A percentile compares a stretch with the other conserved stretches of the same genome.
Conservation (phyloP, 2,797 vertebrate species). For the Anguilla pacifica region DNA sequence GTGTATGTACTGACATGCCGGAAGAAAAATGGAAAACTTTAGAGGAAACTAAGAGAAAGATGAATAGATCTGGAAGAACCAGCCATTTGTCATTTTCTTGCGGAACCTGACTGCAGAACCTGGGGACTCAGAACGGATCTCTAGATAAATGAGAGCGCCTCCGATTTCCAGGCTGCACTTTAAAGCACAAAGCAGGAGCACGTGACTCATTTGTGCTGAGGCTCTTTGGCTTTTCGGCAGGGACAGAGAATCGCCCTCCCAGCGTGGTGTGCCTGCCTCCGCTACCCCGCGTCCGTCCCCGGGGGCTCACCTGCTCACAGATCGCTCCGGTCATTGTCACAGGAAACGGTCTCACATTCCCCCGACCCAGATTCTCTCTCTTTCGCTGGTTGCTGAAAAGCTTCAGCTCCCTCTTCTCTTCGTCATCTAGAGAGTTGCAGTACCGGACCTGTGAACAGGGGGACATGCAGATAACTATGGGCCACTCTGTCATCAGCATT, state of each 20-base stretch:
- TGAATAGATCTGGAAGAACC: background rate
- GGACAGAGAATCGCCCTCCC: background rate
- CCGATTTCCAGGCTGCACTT: background rate
- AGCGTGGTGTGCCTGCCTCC: background rate
- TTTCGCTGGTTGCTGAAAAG: conserved; percentile 97
- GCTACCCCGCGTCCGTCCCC: background rate
- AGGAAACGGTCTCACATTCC: conserved; percentile 91
- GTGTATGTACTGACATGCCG: background rate
- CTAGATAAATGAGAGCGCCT: background rate
- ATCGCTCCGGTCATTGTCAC: conserved; percentile 96
- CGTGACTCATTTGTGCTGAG: background rate
- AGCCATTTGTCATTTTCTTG: conserved; percentile 8
- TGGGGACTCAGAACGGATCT: background rate
- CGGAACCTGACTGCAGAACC: background rate
- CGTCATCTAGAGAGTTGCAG: conserved; percentile 93
- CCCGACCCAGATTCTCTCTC: conserved; percentile 91
- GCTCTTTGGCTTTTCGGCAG: background rate
- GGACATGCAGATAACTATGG: background rate
- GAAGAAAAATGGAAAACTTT: background rate
- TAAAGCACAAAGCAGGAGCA: background rate
- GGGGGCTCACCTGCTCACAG: conserved; percentile 87
- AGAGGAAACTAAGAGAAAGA: background rate
- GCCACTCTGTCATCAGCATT: background rate
- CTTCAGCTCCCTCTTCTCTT: conserved; percentile 96
- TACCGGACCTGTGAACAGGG: conserved; percentile 83